These are phyloP conservation scores for Platalea minor DNA, from an alignment of 2,797 vertebrate genomes.

Conservation along the genomic window DNA sequence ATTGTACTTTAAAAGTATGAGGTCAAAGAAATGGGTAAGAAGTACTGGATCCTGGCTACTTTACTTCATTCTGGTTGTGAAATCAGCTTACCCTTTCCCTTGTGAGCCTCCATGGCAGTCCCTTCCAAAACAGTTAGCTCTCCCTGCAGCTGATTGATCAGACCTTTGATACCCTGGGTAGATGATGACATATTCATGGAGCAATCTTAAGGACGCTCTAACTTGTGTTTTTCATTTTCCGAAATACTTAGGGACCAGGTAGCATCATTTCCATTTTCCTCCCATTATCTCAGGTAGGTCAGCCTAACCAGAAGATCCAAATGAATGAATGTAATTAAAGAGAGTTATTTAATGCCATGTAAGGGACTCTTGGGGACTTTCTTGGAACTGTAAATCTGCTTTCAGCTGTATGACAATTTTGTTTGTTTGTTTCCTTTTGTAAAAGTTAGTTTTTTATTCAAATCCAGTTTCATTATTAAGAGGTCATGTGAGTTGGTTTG, in stretches of 20 bases:
- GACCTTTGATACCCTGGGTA: neutral
- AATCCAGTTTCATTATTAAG: neutral
- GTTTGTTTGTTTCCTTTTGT: neutral
- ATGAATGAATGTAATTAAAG: neutral
- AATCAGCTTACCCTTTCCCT: neutral
- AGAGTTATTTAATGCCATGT: neutral
- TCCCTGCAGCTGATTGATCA: neutral
- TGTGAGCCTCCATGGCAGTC: fast-evolving
- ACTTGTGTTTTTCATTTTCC: neutral
- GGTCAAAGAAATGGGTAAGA: neutral
- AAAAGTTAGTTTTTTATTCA: neutral
- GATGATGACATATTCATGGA: neutral
- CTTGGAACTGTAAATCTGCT: neutral
- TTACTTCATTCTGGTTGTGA: neutral
- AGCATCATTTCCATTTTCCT: neutral
- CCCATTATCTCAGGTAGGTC: neutral
- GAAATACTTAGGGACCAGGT: neutral
- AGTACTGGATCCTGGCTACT: neutral
- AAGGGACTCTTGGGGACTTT: neutral
- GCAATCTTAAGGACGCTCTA: neutral
- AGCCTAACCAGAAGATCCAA: neutral
- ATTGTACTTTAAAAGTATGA: neutral
- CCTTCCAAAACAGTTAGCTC: neutral
- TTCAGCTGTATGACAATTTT: neutral
- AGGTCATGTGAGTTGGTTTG: neutral